Base-by-base conservation (phyloP, 2,113 vertebrate genomes). In the Trogon melanurus region DNA sequence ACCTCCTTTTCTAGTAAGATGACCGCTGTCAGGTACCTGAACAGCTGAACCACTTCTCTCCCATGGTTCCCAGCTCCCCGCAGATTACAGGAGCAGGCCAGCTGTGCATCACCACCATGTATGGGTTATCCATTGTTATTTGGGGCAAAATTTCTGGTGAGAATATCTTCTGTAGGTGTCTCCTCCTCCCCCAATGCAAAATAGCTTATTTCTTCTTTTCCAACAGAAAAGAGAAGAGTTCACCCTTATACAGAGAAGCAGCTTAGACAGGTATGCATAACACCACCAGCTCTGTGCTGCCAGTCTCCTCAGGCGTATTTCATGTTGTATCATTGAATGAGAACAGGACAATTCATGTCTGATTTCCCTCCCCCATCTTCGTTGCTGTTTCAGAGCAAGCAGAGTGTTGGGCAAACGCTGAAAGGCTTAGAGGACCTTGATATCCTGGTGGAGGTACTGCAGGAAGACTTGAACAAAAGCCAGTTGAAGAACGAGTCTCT, bases 401-500 rank as follows among this genome's bases (percentile, higher is more conserved):
- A 70, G 58, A 74, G 95, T 5, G 47, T 84, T 4, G 93, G 78
- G 86, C 88, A 94, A 29, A 79, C 21, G 0, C 86, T 82, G 14
- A 98, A 97, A 86, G 98, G 98, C 92, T 88, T 98, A 73, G 98
- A 99, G 95, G 98, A 99, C 89, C 96, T 99, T 26, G 98, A 98
- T 34, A 98, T 98, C 58, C 98, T 99, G 32, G 96, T 99, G 11
- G 98, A 99, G 94, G 98, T 99, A 14, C 96, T 99, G 90, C 98
- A 99, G 89, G 98, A 99, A 83, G 98, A 99, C 41, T 96, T 99
- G 34, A 98, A 97, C 75, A 76, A 91, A 16, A 95, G 96, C 97
- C 70, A 96, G 60, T 25, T 69, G 48, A 9, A 79, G 62, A 54
- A 84, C 72, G 79, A 79, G 69, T 19, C 61, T 0, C 50, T 3